These are phyloP conservation scores for Macroramphosus scolopax DNA, from an alignment of 2,797 vertebrate species.

Conservation along the genomic window DNA sequence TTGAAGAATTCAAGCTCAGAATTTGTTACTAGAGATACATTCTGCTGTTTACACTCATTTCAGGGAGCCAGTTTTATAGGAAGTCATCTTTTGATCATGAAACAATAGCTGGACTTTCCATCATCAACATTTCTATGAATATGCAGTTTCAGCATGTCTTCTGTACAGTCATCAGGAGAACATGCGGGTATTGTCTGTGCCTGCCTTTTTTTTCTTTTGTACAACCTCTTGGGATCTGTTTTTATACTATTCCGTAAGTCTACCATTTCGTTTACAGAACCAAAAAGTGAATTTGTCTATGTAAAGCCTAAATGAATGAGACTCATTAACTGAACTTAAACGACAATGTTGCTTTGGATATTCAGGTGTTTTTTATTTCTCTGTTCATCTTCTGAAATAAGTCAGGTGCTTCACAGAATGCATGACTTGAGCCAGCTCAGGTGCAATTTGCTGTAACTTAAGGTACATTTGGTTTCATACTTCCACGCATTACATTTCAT, in stretches of 20 bases:
- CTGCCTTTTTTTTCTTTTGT: not conserved
- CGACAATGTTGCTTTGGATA: constrained; percentile 2
- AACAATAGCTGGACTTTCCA: constrained; percentile 2
- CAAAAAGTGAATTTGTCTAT: not conserved
- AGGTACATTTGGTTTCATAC: constrained; percentile 1
- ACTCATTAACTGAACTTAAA: not conserved
- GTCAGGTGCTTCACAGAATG: constrained; percentile 1
- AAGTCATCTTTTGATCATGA: constrained; percentile 32
- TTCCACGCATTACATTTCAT: constrained; percentile 21
- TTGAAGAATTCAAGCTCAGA: not conserved
- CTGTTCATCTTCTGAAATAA: not conserved
- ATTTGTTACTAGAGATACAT: constrained; percentile 10
- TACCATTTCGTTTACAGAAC: not conserved
- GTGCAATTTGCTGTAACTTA: constrained; percentile 1
- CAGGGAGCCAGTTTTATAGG: constrained; percentile 28
- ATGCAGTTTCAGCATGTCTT: not conserved
- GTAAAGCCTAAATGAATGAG: constrained; percentile 3
- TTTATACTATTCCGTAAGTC: not conserved
- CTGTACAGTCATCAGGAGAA: constrained; percentile 6
- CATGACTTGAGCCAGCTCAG: constrained; percentile 11
- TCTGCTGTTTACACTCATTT: constrained; percentile 47
- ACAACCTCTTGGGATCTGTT: not conserved
- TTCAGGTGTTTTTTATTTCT: too few species aligned
- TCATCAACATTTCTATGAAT: constrained; percentile 1
- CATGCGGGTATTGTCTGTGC: constrained; percentile 7